phyloP scores from a whole-genome alignment of 2,113 vertebrate genomes.

The Burhinus oedicnemus region DNA sequence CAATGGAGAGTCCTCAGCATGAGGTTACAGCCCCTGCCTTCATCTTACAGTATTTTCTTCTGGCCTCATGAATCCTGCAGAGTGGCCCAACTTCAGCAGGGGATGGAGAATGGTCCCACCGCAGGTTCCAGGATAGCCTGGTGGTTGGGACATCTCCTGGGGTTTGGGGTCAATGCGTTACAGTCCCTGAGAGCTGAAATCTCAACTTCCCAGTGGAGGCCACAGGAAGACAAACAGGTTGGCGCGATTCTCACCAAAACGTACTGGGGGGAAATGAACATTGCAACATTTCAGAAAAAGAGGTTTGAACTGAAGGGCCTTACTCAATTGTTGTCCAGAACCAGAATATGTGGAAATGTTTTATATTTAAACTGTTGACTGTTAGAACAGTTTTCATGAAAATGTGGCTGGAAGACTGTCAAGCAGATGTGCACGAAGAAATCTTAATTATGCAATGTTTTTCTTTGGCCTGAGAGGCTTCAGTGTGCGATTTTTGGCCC shows the following conservation, averaged over 20 bases:
- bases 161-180: neutral
- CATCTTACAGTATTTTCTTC: neutral
- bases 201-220: neutral
- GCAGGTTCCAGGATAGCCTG: neutral
- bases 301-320: neutral
- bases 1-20: neutral
- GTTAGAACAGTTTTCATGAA: neutral
- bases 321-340: neutral
- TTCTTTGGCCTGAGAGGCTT: slow-evolving; percentile 4
- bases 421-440: slow-evolving; percentile 16
- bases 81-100: neutral
- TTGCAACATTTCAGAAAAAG: neutral
- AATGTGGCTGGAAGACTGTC: slow-evolving; percentile 8
- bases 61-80: neutral
- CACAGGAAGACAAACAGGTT: neutral
- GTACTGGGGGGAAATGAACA: neutral
- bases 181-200: neutral
- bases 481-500: slow-evolving; percentile 23
- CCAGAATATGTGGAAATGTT: neutral
- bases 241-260: neutral
- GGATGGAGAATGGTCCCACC: neutral
- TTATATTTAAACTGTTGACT: neutral
- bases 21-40: neutral
- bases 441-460: slow-evolving; percentile 3
- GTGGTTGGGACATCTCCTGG: neutral